Evolutionary conservation across 2,797 vertebrate species (phyloP).

Genomic region (Trichosurus vulpecula): DNA sequence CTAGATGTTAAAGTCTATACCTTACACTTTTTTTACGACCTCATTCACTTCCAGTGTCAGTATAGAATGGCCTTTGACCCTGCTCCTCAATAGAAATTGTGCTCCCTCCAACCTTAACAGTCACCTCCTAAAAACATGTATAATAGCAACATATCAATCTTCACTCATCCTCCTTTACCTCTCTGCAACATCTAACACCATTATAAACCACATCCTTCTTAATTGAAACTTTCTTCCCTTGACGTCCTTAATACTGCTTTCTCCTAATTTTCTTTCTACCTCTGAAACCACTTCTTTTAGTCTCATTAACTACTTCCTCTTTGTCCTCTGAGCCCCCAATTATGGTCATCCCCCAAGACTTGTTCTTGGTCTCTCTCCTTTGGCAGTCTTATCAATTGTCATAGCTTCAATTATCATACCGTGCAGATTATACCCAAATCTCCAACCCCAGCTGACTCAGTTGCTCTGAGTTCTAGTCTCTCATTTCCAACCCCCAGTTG

Average conservation of each 20-base stretch:
- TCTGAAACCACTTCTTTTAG: background rate
- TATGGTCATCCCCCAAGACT: background rate
- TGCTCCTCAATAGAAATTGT: background rate
- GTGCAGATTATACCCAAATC: background rate
- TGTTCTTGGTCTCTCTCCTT: background rate
- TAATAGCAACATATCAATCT: background rate
- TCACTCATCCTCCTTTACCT: background rate
- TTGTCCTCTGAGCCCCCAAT: background rate
- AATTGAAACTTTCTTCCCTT: background rate
- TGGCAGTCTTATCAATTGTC: background rate
- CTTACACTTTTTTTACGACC: background rate
- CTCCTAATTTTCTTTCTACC: background rate
- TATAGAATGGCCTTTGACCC: background rate
- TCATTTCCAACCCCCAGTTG: background rate
- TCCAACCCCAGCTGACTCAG: background rate
- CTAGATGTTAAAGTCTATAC: background rate
- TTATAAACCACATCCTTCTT: background rate
- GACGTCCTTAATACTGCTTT: background rate
- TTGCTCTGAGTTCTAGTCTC: background rate
- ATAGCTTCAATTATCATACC: background rate
- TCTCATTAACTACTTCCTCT: background rate
- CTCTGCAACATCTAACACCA: background rate
- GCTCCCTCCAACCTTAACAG: background rate
- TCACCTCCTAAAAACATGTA: background rate
- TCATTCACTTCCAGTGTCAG: background rate